These are phyloP conservation scores for Venusia cambrica DNA, from an alignment of 2,888 invertebrate genomes.

Conservation along the genomic window DNA sequence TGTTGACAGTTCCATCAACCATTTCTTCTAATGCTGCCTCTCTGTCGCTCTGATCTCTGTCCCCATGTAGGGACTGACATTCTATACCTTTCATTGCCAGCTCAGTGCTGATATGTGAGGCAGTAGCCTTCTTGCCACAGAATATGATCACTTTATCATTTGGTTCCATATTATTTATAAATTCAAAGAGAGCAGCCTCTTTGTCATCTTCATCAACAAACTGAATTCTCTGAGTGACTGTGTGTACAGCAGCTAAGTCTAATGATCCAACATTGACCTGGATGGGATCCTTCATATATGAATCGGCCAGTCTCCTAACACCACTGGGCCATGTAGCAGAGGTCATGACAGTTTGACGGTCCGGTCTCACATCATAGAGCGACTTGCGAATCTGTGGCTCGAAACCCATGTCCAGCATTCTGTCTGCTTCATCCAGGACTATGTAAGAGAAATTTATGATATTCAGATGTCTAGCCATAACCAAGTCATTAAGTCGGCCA, in stretches of 20 bases:
- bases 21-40: conserved; percentile 93
- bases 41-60: conserved; percentile 89
- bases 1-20: conserved; percentile 87
- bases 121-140: conserved; percentile 91
- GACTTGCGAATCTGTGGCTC: conserved; percentile 93
- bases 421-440: conserved; percentile 95
- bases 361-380: conserved; percentile 90
- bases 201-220: conserved; percentile 88
- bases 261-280: conserved; percentile 94
- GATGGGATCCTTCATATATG: conserved; percentile 94
- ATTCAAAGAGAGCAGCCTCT: conserved; percentile 83
- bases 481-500: conserved; percentile 95
- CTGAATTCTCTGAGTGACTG: conserved; percentile 90
- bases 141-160: conserved; percentile 95
- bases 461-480: conserved; percentile 85
- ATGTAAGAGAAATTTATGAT: conserved; percentile 91
- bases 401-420: conserved; percentile 94
- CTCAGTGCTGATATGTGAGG: conserved; percentile 91
- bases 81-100: conserved; percentile 84
- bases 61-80: conserved; percentile 94
- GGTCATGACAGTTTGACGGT: conserved; percentile 97
- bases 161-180: conserved; percentile 84
- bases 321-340: conserved; percentile 97
- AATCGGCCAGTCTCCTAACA: conserved; percentile 91
- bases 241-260: conserved; percentile 94